Conservation (phyloP, 2,888 invertebrate genomes). For the Acronicta leporina region DNA sequence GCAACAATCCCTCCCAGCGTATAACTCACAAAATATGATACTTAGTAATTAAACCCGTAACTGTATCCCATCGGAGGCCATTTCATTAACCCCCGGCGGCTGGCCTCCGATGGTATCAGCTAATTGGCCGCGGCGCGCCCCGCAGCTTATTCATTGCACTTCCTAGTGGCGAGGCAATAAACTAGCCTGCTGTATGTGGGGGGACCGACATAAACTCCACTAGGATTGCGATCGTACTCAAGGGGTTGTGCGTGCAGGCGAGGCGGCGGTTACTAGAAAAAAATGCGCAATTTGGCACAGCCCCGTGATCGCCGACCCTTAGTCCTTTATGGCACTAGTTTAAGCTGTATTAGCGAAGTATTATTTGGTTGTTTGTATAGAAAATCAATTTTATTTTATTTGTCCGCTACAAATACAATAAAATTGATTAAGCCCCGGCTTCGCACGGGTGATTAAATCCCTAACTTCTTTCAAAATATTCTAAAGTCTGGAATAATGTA, state of each 20-base stretch:
- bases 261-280: slow-evolving; percentile 7
- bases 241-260: slow-evolving; percentile 33
- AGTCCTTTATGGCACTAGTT: too few relatives aligned
- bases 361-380: too few relatives aligned
- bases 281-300: too few relatives aligned
- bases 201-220: slow-evolving; percentile 41
- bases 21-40: slow-evolving; percentile 56
- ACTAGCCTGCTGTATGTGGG: slow-evolving; percentile 38
- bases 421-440: too few relatives aligned
- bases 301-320: too few relatives aligned
- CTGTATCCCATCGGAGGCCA: slow-evolving; percentile 48
- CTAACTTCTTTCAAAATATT: too few relatives aligned
- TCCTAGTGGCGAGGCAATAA: slow-evolving; percentile 39
- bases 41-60: slow-evolving; percentile 53
- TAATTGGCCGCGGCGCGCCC: slow-evolving; percentile 49
- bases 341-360: too few relatives aligned
- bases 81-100: slow-evolving; percentile 55
- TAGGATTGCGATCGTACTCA: slow-evolving; percentile 48
- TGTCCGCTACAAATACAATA: too few relatives aligned
- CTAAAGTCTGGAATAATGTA: too few relatives aligned
- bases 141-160: slow-evolving; percentile 44
- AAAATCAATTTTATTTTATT: too few relatives aligned
- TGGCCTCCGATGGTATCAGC: slow-evolving; percentile 48
- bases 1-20: slow-evolving; percentile 28
- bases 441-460: too few relatives aligned